These are phyloP conservation scores for Galemys pyrenaicus DNA, from an alignment of 2,113 vertebrate species.

Conservation along the genomic window DNA sequence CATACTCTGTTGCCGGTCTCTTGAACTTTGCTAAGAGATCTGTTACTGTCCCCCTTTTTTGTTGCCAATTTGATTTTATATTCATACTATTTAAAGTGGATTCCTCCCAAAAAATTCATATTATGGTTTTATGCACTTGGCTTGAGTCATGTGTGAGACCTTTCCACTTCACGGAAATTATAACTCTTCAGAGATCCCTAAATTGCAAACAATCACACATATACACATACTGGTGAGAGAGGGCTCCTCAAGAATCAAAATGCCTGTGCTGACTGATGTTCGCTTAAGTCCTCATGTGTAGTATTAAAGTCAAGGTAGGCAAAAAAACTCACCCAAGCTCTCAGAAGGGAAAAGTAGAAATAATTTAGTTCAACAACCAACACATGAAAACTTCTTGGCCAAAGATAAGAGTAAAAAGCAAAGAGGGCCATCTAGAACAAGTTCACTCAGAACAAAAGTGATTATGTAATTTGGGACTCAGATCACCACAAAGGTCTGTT, in stretches of 20 bases:
- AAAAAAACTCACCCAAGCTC: neutral
- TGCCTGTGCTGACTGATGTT: neutral
- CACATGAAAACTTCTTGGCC: neutral
- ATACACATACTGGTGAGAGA: neutral
- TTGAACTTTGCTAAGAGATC: no score
- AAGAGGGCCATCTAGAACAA: neutral
- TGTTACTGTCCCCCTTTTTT: no score
- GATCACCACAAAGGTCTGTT: neutral
- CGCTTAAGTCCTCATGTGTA: neutral
- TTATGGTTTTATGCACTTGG: no score
- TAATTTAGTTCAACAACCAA: neutral
- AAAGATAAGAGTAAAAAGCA: neutral
- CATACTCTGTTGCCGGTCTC: no score
- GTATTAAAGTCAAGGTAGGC: neutral
- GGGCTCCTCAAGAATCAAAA: neutral
- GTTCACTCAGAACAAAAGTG: neutral
- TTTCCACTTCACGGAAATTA: no score
- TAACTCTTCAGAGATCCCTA: no score
- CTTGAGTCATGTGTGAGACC: no score
- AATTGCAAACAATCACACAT: neutral
- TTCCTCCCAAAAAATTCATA: no score
- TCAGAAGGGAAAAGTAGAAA: conserved; percentile 5
- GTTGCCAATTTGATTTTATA: no score
- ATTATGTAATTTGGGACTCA: neutral
- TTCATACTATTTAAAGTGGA: no score